A percentile compares a stretch with the other conserved stretches of the same genome.
phyloP scores from a whole-genome alignment of 1,140 invertebrate species.

The Megathymus violae region DNA sequence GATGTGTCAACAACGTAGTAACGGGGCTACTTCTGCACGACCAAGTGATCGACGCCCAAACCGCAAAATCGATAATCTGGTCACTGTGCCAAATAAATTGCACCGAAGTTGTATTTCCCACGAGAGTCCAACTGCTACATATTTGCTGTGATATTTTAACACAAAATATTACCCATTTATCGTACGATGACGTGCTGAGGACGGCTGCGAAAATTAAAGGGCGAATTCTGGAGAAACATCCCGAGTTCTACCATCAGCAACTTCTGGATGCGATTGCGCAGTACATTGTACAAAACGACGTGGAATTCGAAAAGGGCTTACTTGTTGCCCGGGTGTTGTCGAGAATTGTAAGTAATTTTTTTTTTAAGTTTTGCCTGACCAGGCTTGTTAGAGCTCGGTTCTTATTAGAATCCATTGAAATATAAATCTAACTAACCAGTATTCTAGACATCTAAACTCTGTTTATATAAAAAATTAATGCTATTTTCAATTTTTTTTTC shows the following conservation, averaged over 20 bases:
- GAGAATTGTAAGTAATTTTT: slow-evolving; percentile 79
- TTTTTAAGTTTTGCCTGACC: slow-evolving; percentile 17
- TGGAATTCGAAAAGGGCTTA: slow-evolving; percentile 80
- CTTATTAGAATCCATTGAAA: no score
- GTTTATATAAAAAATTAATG: no score
- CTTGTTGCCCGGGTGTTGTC: slow-evolving; percentile 80
- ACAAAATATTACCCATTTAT: slow-evolving; percentile 68
- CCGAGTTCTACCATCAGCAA: slow-evolving; percentile 85
- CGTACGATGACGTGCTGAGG: slow-evolving; percentile 75
- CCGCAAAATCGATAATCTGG: slow-evolving; percentile 81
- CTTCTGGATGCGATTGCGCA: slow-evolving; percentile 82
- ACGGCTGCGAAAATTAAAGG: slow-evolving; percentile 74
- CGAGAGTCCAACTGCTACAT: slow-evolving; percentile 74
- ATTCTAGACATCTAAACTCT: no score
- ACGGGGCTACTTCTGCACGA: slow-evolving; percentile 73
- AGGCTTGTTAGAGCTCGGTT: no score
- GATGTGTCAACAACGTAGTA: slow-evolving; percentile 79
- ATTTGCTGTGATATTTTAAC: slow-evolving; percentile 75
- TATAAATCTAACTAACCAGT: no score
- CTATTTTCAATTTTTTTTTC: not conserved
- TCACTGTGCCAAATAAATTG: slow-evolving; percentile 78
- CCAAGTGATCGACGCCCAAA: slow-evolving; percentile 68
- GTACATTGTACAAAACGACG: slow-evolving; percentile 77
- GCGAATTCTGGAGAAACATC: slow-evolving; percentile 69
- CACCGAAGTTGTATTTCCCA: slow-evolving; percentile 57